These are phyloP conservation scores for Cepaea nemoralis DNA, from an alignment of 1,140 invertebrate species.

Conservation along the genomic window DNA sequence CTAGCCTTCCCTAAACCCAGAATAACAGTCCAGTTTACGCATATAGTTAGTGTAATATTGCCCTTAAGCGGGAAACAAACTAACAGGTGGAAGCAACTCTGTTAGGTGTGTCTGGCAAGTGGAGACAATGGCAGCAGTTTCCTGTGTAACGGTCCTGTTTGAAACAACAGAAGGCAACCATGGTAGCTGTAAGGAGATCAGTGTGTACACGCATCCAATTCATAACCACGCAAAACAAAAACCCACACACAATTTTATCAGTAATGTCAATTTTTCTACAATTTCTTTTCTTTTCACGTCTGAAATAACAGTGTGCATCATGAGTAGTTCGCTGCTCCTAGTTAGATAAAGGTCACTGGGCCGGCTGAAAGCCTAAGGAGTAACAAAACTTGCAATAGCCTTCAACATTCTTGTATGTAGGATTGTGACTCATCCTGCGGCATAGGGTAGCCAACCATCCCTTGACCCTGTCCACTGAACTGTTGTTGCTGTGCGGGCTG, in stretches of 20 bases:
- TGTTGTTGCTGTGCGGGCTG: conserved; percentile 61
- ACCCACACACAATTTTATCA: background rate
- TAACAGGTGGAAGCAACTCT: background rate
- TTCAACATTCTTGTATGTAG: conserved; percentile 26
- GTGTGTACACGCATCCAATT: background rate
- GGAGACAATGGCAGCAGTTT: conserved; percentile 15
- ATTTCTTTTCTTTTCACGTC: background rate
- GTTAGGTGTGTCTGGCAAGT: background rate
- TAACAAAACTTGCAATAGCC: background rate
- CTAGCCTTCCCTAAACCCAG: background rate
- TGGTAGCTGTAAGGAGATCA: background rate
- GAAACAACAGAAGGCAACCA: background rate
- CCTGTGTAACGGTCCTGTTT: conserved; percentile 16
- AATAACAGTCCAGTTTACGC: too few species aligned
- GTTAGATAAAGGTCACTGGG: conserved; percentile 39
- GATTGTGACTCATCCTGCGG: conserved; percentile 57
- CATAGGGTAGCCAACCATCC: conserved; percentile 64
- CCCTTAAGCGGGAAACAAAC: background rate
- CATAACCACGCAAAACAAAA: conserved; percentile 8
- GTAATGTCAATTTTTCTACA: background rate
- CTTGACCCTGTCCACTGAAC: conserved; percentile 59
- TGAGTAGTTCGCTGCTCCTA: background rate
- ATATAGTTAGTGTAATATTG: too few species aligned
- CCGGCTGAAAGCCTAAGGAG: conserved; percentile 33
- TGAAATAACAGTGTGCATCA: conserved; percentile 9